A percentile compares a stretch with the other conserved stretches of the same genome.
phyloP scores from a whole-genome alignment of 1,140 invertebrate genomes.

The Brachystomella parvula region DNA sequence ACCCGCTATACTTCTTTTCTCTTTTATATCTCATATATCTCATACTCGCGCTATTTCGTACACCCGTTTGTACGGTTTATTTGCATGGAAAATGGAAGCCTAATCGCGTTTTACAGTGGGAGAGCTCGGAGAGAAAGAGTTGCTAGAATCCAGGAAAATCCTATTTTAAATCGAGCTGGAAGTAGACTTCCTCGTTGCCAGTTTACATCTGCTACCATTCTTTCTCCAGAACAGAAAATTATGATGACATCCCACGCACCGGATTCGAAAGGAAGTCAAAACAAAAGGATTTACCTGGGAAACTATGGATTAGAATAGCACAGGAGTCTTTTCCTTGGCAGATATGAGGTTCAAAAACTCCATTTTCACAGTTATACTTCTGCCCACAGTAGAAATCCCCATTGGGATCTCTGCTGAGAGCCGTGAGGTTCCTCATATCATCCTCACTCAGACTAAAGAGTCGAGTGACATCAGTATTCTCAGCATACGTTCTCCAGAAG shows the following conservation, averaged over 20 bases:
- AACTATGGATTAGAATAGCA: conserved; percentile 52
- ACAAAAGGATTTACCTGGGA: conserved; percentile 42
- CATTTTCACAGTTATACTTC: conserved; percentile 46
- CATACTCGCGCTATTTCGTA: too few species aligned
- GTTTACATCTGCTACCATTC: too few species aligned
- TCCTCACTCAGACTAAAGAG: conserved; percentile 21
- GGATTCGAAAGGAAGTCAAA: not conserved
- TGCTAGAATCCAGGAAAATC: too few species aligned
- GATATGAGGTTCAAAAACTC: conserved; percentile 51
- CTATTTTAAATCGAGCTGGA: too few species aligned
- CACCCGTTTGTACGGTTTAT: too few species aligned
- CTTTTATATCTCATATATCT: too few species aligned
- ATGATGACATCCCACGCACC: not conserved
- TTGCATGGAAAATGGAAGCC: too few species aligned
- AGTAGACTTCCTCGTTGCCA: too few species aligned
- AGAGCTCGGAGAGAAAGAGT: too few species aligned
- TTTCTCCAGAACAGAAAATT: too few species aligned
- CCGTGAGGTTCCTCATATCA: conserved; percentile 13
- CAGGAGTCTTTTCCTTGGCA: conserved; percentile 48
- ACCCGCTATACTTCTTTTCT: too few species aligned
- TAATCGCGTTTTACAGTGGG: too few species aligned
- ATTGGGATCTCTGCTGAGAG: conserved; percentile 18
- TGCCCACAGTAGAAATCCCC: conserved; percentile 46
- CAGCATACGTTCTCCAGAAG: conserved; percentile 41
- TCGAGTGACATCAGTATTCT: conserved; percentile 26